These are phyloP conservation scores for Philopotamus ludificatus DNA, from an alignment of 1,140 invertebrate genomes.

Conservation along the genomic window DNA sequence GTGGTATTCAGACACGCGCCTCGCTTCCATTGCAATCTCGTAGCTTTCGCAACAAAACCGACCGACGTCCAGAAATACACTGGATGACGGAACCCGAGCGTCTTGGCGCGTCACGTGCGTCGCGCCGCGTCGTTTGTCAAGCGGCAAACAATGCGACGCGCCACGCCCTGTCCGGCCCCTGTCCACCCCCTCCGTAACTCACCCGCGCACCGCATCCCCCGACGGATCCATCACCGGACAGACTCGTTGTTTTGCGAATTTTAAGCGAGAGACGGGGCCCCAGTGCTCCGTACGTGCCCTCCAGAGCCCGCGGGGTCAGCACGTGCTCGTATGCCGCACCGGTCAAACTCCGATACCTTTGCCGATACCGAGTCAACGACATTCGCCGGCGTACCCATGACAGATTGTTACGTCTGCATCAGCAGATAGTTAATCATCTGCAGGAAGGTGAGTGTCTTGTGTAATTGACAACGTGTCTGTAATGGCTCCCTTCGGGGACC, in stretches of 20 bases:
- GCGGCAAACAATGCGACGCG: background rate
- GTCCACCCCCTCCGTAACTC: background rate
- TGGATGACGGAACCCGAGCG: background rate
- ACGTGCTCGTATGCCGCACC: slow-evolving; percentile 4
- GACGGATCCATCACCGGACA: too few species aligned
- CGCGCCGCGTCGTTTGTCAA: slow-evolving; percentile 5
- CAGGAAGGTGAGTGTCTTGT: slow-evolving; percentile 4
- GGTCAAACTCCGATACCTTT: too few species aligned
- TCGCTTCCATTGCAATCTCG: too few species aligned
- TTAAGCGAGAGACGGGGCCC: too few species aligned
- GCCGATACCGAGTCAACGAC: too few species aligned
- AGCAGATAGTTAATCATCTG: slow-evolving; percentile 8
- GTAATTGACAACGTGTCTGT: slow-evolving; percentile 20
- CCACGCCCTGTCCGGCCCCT: background rate
- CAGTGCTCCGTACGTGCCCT: too few species aligned
- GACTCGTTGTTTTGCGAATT: too few species aligned
- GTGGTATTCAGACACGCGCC: too few species aligned
- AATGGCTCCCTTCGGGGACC: background rate
- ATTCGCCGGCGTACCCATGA: too few species aligned
- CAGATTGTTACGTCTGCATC: too few species aligned
- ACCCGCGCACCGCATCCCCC: background rate
- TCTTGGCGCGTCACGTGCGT: background rate
- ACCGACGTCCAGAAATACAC: background rate
- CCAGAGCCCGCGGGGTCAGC: slow-evolving; percentile 3
- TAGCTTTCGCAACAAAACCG: too few species aligned